Evolutionary conservation across 2,888 invertebrate species (phyloP), one percentile per base, ranked within the genome.

Genomic region (Chymomyza fuscimana): DNA sequence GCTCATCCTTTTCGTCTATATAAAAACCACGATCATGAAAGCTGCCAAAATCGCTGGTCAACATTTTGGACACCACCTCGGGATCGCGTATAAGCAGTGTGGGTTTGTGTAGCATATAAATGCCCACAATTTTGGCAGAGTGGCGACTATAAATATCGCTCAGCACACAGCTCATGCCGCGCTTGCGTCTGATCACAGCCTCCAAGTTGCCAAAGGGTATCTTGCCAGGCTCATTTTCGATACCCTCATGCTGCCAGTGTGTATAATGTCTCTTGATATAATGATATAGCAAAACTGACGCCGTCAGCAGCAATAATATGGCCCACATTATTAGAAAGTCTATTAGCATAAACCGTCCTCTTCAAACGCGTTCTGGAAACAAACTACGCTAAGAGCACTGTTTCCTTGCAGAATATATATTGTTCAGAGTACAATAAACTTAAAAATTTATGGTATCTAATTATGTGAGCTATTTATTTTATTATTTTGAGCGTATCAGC

Each of bases 21-120:
- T 93, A 93, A 58, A 94, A 92, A 2, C 94, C 95, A 66, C 94
- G 93, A 73, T 95, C 94, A 89, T 93, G 93, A 80, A 95, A 95
- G 88, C 94, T 91, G 40, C 92, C 92, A 79, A 94, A 95, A 87
- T 95, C 94, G 80, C 93, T 93, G 40, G 93, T 92, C 73, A 95
- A 85, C 32, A 95, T 92, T 65, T 93, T 91, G 81, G 94, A 94
- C 7, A 93, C 93, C 67, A 95, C 84, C 29, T 93, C 93, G 22
- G 94, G 93, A 89, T 95, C 94, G 70, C 94, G 92, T 5, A 95
- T 91, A 56, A 94, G 87, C 54, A 95, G 89, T 40, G 93, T 93
- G 6, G 94, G 94, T 56, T 93, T 92, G 73, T 93, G 93, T 73
- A 95, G 93, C 67, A 94, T 93, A 85, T 94, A 95, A 87, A 95